Percentiles rank a stretch among this genome's conserved stretches.
Conservation (phyloP, 2,888 invertebrate genomes). For the Polia nebulosa region DNA sequence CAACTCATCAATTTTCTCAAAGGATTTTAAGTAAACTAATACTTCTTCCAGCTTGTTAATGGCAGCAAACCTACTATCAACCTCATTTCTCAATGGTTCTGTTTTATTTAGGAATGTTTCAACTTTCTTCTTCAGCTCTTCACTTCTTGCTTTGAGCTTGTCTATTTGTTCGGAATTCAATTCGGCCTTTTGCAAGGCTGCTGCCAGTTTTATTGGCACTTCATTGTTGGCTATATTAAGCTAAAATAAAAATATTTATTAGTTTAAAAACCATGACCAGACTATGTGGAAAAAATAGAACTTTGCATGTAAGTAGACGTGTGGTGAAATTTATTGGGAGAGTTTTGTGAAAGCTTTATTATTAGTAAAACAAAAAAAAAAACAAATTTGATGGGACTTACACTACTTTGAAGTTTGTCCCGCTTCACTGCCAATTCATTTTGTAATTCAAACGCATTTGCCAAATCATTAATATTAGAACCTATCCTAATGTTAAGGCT, state of each 20-base stretch:
- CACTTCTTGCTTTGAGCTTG: constrained; percentile 86
- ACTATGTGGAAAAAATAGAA: neutral
- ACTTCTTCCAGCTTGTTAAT: constrained; percentile 90
- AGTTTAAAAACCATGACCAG: neutral
- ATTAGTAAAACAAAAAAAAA: neutral
- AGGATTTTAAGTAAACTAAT: constrained; percentile 93
- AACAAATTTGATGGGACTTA: constrained; percentile 70
- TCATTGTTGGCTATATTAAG: constrained; percentile 92
- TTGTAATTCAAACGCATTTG: constrained; percentile 75
- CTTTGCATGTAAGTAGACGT: neutral
- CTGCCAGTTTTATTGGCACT: constrained; percentile 92
- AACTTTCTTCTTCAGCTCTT: constrained; percentile 81
- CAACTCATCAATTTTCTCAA: constrained; percentile 93
- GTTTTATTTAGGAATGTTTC: constrained; percentile 82
- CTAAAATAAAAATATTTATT: constrained; percentile 79
- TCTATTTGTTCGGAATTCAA: constrained; percentile 88
- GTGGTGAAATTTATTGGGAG: neutral
- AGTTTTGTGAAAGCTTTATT: neutral
- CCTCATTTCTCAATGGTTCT: constrained; percentile 84
- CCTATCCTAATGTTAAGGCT: constrained; percentile 83
- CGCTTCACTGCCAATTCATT: constrained; percentile 75
- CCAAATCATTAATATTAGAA: constrained; percentile 81
- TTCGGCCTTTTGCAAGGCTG: constrained; percentile 92
- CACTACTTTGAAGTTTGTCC: constrained; percentile 77
- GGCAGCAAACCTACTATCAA: constrained; percentile 85